Base-by-base conservation (phyloP, 2,888 invertebrate species). In the Heliconius ethilla region DNA sequence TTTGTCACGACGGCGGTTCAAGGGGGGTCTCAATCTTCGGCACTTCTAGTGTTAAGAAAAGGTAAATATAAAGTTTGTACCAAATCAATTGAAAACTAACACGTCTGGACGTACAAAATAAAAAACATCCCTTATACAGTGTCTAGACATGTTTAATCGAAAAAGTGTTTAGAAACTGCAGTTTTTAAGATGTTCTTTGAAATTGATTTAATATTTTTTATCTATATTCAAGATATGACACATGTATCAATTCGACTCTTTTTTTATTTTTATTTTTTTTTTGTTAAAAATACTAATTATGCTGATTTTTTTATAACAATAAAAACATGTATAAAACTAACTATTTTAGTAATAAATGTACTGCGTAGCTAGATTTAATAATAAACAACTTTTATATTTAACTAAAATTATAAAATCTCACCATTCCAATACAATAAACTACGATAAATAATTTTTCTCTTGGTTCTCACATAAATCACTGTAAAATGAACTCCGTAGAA, bases 51-150 rank as follows among this genome's bases (percentile, higher is more conserved):
- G n/a, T 63, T 85, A 79, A 75, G 82, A 69, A 69, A n/a, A 69
- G 25, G 40, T 83, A 82, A 81, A 81, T 70, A 78, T 15, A 81
- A 76, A 79, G 82, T 83, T 84, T 83, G 83, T 81, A 82, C 79
- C 83, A 81, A 86, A 84, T 85, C 83, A 78, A 81, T 78, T 85
- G 83, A 79, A 84, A 85, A 86, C 78, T 81, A 77, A 82, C 82
- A 81, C 76, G 76, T 79, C 79, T 80, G 78, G 73, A 79, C 70
- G 75, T 62, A 75, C 80, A 77, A 76, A 78, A 75, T 78, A 76
- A 70, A 79, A 79, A 77, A 81, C 72, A 70, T 51, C 66, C 62
- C 72, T 76, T 75, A 27, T 70, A 76, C 66, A 75, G 40, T 62
- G 79, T 81, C 81, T 81, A 81, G 78, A 79, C 79, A 45, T 70